Conservation (phyloP, 1,140 invertebrate species). For the Drosophila murphyi region DNA sequence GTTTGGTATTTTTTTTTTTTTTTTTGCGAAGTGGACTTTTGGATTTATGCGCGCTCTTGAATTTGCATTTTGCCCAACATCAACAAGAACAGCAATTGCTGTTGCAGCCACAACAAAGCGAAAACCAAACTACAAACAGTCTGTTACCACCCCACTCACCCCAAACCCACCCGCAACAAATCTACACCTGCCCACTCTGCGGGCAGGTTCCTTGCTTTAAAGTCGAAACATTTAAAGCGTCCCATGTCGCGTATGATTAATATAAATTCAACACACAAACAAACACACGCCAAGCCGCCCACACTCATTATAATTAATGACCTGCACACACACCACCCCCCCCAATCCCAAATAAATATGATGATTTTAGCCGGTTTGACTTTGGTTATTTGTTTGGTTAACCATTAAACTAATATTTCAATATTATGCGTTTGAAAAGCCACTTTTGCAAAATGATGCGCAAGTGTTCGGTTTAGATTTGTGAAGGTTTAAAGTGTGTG, state of each 20-base stretch:
- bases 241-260: slow-evolving; percentile 55
- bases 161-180: not conserved
- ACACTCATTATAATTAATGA: slow-evolving; percentile 9
- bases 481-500: too few species aligned
- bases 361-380: slow-evolving; percentile 8
- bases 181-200: not conserved
- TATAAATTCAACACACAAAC: slow-evolving; percentile 38
- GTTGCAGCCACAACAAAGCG: slow-evolving; percentile 40
- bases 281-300: not conserved
- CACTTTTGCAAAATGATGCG: not conserved
- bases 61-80: slow-evolving; percentile 70
- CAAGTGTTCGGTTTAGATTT: too few species aligned
- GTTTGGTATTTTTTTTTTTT: slow-evolving; percentile 7
- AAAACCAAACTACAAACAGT: slow-evolving; percentile 5
- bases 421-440: slow-evolving; percentile 26
- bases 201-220: slow-evolving; percentile 1
- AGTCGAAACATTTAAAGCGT: slow-evolving; percentile 46
- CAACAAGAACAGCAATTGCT: slow-evolving; percentile 29
- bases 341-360: slow-evolving; percentile 9
- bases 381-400: slow-evolving; percentile 24
- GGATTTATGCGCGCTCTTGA: slow-evolving; percentile 78
- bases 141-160: not conserved
- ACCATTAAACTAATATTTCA: slow-evolving; percentile 55
- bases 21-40: slow-evolving; percentile 61
- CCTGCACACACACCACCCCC: not conserved